Evolutionary conservation across 1,140 invertebrate genomes (phyloP).

Genomic region (Drosophila simulans): DNA sequence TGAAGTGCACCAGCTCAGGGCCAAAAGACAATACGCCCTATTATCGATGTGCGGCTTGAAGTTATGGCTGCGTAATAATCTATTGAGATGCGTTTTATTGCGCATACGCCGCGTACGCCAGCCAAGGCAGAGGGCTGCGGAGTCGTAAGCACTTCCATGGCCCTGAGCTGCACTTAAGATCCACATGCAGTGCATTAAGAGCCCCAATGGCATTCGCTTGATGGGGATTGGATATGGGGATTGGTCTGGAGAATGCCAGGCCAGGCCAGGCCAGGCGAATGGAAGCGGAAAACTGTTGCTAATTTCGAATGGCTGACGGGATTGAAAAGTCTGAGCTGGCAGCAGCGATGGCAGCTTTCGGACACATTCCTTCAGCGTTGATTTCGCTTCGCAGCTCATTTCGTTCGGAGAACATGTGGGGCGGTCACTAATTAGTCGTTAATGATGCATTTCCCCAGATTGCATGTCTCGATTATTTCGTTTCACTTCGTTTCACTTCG

Average conservation of each 20-base stretch:
- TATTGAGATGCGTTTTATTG: conserved; percentile 79
- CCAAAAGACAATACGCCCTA: conserved; percentile 36
- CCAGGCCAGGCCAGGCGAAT: neutral
- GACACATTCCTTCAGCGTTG: conserved; percentile 38
- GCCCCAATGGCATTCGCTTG: conserved; percentile 44
- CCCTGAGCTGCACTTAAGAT: conserved; percentile 66
- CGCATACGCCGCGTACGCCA: conserved; percentile 57
- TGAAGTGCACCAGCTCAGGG: conserved; percentile 54
- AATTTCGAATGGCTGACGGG: conserved; percentile 59
- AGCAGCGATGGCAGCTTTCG: conserved; percentile 12
- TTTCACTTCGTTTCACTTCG: conserved; percentile 38
- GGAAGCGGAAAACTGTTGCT: conserved; percentile 43
- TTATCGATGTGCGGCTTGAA: conserved; percentile 64
- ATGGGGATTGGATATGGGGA: conserved; percentile 19
- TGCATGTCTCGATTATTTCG: conserved; percentile 63
- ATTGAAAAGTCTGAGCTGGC: conserved; percentile 55
- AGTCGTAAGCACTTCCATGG: conserved; percentile 23
- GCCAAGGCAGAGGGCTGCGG: conserved; percentile 4
- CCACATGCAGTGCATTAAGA: conserved; percentile 57
- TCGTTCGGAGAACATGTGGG: conserved; percentile 39
- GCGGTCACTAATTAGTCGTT: conserved; percentile 68
- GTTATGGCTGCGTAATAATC: conserved; percentile 73
- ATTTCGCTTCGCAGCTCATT: conserved; percentile 50
- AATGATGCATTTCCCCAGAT: conserved; percentile 72
- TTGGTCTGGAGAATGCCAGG: neutral